These are phyloP conservation scores for Ptilonorhynchus violaceus DNA, from an alignment of 2,113 vertebrate genomes.

Conservation along the genomic window DNA sequence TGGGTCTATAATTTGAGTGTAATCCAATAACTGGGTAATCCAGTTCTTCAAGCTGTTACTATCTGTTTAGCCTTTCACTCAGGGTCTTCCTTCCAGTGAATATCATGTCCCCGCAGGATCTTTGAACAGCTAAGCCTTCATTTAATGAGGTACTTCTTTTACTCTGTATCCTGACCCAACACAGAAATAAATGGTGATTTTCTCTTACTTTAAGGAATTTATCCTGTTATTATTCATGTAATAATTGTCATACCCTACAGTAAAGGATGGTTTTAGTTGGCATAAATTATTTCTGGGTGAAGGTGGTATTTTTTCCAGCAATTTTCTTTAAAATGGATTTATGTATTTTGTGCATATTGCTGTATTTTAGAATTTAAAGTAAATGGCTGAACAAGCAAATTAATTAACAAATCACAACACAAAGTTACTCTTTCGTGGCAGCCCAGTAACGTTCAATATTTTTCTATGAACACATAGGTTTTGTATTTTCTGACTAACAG, in stretches of 20 bases:
- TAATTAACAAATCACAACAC: neutral
- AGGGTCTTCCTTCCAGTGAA: neutral
- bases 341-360: neutral
- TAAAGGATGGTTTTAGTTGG: neutral
- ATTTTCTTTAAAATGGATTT: neutral
- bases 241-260: accelerated
- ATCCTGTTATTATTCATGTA: neutral
- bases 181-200: neutral
- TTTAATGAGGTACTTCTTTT: neutral
- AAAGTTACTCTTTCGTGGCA: neutral
- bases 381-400: neutral
- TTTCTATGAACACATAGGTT: neutral
- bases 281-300: neutral
- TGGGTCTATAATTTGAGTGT: neutral
- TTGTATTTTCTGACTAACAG: neutral
- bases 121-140: neutral
- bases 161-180: neutral
- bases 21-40: neutral
- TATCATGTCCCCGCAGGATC: neutral
- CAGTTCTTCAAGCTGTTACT: neutral
- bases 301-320: neutral
- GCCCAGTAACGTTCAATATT: neutral
- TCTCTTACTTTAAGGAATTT: neutral
- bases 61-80: neutral
- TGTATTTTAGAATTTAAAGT: neutral